These are phyloP conservation scores for Choristoneura rosaceana DNA, from an alignment of 2,888 invertebrate species.

Conservation along the genomic window DNA sequence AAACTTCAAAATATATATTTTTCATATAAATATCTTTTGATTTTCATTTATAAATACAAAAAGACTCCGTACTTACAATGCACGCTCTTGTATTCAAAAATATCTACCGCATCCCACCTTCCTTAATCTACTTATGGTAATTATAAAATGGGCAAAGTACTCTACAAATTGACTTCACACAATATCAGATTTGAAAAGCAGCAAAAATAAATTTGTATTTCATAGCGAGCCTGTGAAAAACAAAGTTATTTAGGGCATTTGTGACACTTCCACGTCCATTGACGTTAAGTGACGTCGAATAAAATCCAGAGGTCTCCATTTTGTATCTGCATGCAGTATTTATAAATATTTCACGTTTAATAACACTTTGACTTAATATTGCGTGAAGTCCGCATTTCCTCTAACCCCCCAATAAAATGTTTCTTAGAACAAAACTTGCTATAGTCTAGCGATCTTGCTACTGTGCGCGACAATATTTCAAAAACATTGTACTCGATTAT, in stretches of 20 bases:
- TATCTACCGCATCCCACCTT: conserved; percentile 58
- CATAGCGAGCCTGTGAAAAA: too few relatives aligned
- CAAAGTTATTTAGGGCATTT: too few relatives aligned
- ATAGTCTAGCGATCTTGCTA: conserved; percentile 55
- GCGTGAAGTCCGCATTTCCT: not conserved
- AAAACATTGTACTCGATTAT: conserved; percentile 45
- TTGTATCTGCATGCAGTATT: too few relatives aligned
- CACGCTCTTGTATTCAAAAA: conserved; percentile 61
- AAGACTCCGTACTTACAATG: conserved; percentile 43
- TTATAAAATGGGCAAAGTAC: conserved; percentile 42
- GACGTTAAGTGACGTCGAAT: not conserved
- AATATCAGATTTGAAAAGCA: not conserved
- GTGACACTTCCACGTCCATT: not conserved
- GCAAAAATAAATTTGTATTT: too few relatives aligned
- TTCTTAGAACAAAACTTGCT: conserved; percentile 48
- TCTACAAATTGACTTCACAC: not conserved
- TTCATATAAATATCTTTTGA: conserved; percentile 33
- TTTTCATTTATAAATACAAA: conserved; percentile 22
- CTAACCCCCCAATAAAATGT: conserved; percentile 39
- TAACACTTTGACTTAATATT: not conserved
- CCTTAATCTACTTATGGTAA: conserved; percentile 59
- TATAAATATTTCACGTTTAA: too few relatives aligned
- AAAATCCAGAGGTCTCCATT: not conserved
- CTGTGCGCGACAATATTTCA: conserved; percentile 53
- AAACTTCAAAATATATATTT: conserved; percentile 37